A percentile compares a stretch with the other conserved stretches of the same genome.
These are phyloP conservation scores for Myotis vivesi DNA, from an alignment of 2,797 vertebrate genomes.

Conservation along the genomic window DNA sequence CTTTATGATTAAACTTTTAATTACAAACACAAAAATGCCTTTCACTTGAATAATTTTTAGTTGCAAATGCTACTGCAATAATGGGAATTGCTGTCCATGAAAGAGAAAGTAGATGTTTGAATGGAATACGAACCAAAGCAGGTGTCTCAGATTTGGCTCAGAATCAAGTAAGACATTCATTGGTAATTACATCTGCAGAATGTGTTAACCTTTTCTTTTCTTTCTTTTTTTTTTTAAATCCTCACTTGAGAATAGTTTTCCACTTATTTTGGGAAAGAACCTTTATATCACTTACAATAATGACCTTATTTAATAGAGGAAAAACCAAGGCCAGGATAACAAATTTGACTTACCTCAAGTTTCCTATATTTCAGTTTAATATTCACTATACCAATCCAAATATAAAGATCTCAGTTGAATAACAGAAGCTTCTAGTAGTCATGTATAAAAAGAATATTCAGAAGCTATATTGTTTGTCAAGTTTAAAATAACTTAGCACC, in stretches of 20 bases:
- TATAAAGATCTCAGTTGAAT: neutral
- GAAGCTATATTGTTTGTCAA: neutral
- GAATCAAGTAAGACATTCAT: neutral
- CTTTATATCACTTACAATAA: neutral
- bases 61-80: neutral
- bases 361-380: neutral
- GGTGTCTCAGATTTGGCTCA: neutral
- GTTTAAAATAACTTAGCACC: neutral
- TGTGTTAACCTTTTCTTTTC: too few relatives aligned
- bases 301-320: neutral
- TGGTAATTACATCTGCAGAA: neutral
- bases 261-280: neutral
- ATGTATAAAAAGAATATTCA: neutral
- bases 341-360: neutral
- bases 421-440: neutral
- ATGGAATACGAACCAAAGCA: neutral
- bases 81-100: neutral
- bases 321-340: neutral
- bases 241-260: too few relatives aligned
- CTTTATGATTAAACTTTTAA: neutral
- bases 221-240: too few relatives aligned
- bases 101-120: neutral
- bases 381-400: neutral
- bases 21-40: neutral
- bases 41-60: neutral